Percentiles rank a stretch among this genome's conserved stretches.
These are phyloP conservation scores for Chaunax sp. DNA, from an alignment of 2,797 vertebrate species.

Conservation along the genomic window DNA sequence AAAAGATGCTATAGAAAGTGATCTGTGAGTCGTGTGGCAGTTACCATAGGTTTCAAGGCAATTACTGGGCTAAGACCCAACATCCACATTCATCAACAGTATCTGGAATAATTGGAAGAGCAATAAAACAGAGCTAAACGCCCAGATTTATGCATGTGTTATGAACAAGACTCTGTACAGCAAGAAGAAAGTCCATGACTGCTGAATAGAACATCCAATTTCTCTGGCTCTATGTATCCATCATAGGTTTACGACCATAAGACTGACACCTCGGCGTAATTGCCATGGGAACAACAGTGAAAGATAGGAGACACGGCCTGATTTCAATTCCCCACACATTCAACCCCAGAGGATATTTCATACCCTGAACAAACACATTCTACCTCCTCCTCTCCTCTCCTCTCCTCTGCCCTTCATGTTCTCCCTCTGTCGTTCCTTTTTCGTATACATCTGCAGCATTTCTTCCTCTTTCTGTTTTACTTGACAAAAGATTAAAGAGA, in stretches of 20 bases:
- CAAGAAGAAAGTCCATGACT: not conserved
- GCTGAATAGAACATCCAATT: conserved; percentile 2
- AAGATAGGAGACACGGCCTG: conserved; percentile 32
- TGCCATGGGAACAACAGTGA: conserved; percentile 26
- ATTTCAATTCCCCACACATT: conserved; percentile 42
- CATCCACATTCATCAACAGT: not conserved
- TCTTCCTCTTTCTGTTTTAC: not conserved
- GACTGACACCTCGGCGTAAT: conserved; percentile 12
- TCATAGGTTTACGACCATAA: conserved; percentile 19
- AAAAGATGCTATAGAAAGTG: conserved; percentile 31
- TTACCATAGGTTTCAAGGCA: conserved; percentile 8
- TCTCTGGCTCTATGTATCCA: not conserved
- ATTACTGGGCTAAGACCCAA: conserved; percentile 7
- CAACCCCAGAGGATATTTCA: conserved; percentile 40
- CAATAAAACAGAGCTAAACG: no score
- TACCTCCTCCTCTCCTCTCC: conserved; percentile 24
- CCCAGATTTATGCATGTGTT: conserved; percentile 3
- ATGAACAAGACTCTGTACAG: not conserved
- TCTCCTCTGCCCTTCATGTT: not conserved
- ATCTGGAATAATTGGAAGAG: not conserved
- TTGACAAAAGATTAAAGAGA: not conserved
- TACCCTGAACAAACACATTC: conserved; percentile 43
- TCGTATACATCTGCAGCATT: not conserved
- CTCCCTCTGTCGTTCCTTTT: not conserved
- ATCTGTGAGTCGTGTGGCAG: conserved; percentile 1